Evolutionary conservation across 1,140 invertebrate genomes (phyloP), one percentile per base, ranked within the genome.

Genomic region (Meloidogyne chitwoodi): DNA sequence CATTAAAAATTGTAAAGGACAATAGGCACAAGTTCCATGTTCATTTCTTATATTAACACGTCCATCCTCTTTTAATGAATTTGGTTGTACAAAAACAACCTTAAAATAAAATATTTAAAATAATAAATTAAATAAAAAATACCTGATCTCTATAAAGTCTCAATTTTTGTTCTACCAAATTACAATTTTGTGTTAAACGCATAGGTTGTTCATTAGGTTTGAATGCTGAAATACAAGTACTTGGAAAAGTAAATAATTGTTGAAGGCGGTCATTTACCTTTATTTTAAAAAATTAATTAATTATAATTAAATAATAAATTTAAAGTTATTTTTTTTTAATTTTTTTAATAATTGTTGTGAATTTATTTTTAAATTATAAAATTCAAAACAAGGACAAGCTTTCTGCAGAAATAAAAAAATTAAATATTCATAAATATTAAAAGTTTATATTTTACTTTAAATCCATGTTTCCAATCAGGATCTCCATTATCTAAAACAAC

Each of bases 381-480:
- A n/a, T n/a, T n/a, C n/a, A n/a, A n/a, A n/a, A n/a, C n/a, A n/a
- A n/a, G n/a, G n/a, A n/a, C n/a, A n/a, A n/a, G n/a, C n/a, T n/a
- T n/a, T n/a, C n/a, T n/a, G n/a, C n/a, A n/a, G n/a, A n/a, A n/a
- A n/a, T n/a, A n/a, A n/a, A n/a, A n/a, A n/a, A n/a, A n/a, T n/a
- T n/a, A n/a, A n/a, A n/a, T n/a, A n/a, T n/a, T n/a, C n/a, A n/a
- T n/a, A n/a, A n/a, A n/a, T n/a, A n/a, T n/a, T n/a, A n/a, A n/a
- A n/a, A n/a, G 4, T 38, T 31, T 31, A 0, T 16, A 38, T 26
- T n/a, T 31, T 8, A 79, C 77, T 48, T 77, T 82, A 68, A 87
- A 87, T 31, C 85, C 85, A 73, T 86, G 86, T 6, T 82, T 71
- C 85, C 85, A 86, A 65, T 87, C 85, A 12, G 85, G 85, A 78